Evolutionary conservation across 1,140 invertebrate genomes (phyloP).

Genomic region (Drosophila leontia): DNA sequence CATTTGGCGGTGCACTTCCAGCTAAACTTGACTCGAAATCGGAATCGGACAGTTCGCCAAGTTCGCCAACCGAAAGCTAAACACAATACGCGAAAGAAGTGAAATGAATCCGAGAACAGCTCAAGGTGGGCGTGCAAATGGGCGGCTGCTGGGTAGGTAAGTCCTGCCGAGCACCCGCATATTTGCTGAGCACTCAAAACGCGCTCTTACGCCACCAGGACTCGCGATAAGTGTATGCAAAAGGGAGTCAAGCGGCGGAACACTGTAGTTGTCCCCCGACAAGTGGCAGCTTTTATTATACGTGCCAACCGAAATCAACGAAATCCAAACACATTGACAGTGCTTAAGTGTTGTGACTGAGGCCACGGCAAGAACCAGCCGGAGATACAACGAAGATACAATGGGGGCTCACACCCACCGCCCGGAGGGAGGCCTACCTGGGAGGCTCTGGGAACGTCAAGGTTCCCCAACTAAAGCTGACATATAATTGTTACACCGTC

Average conservation of each 20-base stretch:
- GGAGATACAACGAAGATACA: conserved; percentile 5
- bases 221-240: conserved; percentile 59
- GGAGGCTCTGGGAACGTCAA: neutral
- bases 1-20: conserved; percentile 40
- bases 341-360: conserved; percentile 57
- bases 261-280: conserved; percentile 22
- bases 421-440: neutral
- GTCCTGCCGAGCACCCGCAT: conserved; percentile 48
- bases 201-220: conserved; percentile 43
- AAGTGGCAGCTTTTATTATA: conserved; percentile 29
- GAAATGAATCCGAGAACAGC: conserved; percentile 35
- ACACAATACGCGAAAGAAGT: conserved; percentile 16
- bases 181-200: conserved; percentile 68
- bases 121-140: conserved; percentile 7
- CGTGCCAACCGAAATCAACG: conserved; percentile 54
- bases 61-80: conserved; percentile 28
- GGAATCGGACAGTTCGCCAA: conserved; percentile 28
- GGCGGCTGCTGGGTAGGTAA: conserved; percentile 30
- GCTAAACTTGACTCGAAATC: conserved; percentile 19
- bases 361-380: conserved; percentile 7
- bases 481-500: conserved; percentile 2
- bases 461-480: conserved; percentile 1
- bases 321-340: conserved; percentile 73
- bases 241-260: conserved; percentile 60
- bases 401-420: neutral